Percentiles rank a stretch among this genome's conserved stretches.
These are phyloP conservation scores for Apotomis turbidana DNA, from an alignment of 2,888 invertebrate genomes.

Conservation along the genomic window DNA sequence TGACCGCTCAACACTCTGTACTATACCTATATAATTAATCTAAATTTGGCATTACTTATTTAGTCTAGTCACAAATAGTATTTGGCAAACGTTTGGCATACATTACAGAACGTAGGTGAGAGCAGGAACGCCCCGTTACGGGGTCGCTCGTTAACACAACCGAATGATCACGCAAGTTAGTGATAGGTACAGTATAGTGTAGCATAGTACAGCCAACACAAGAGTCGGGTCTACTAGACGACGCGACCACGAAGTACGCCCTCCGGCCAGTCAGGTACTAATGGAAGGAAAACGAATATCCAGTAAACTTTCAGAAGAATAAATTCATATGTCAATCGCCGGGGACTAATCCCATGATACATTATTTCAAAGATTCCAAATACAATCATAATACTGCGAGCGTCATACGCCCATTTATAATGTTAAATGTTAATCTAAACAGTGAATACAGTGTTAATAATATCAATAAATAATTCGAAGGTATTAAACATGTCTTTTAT, in stretches of 20 bases:
- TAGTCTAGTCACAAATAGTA: constrained; percentile 54
- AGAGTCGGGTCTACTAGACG: neutral
- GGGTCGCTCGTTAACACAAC: constrained; percentile 76
- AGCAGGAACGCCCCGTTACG: constrained; percentile 57
- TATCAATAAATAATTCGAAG: constrained; percentile 59
- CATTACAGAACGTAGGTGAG: constrained; percentile 55
- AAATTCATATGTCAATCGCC: constrained; percentile 46
- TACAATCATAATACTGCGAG: constrained; percentile 59
- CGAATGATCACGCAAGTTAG: constrained; percentile 80
- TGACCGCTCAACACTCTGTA: constrained; percentile 47
- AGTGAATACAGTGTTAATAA: constrained; percentile 58
- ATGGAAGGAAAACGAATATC: constrained; percentile 65
- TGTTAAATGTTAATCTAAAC: constrained; percentile 57
- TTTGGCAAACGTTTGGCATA: constrained; percentile 70
- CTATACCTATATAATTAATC: constrained; percentile 49
- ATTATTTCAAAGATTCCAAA: constrained; percentile 47
- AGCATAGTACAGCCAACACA: constrained; percentile 2
- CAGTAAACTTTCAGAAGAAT: constrained; percentile 45
- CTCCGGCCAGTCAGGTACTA: constrained; percentile 68
- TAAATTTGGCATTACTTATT: constrained; percentile 55
- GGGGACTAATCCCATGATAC: constrained; percentile 45
- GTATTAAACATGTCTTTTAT: constrained; percentile 77
- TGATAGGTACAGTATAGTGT: constrained; percentile 53
- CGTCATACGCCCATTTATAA: constrained; percentile 57
- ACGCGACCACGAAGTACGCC: constrained; percentile 45